A percentile compares a stretch with the other conserved stretches of the same genome.
These are phyloP conservation scores for Caprella mutica DNA, from an alignment of 2,888 invertebrate genomes.

Conservation along the genomic window DNA sequence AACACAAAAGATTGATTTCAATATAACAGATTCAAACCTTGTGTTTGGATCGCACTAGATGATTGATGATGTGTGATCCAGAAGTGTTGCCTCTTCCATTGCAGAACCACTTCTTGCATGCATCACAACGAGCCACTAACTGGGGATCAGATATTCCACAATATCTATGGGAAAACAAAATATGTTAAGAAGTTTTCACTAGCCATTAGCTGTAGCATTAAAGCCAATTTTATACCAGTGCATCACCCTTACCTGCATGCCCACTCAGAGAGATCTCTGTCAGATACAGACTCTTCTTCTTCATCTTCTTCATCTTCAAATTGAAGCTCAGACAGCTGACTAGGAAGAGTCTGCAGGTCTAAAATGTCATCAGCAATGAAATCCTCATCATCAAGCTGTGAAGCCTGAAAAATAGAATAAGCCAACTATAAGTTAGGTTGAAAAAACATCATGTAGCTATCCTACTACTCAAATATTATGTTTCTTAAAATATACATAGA, in stretches of 20 bases:
- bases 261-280: slow-evolving; percentile 71
- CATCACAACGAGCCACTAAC: slow-evolving; percentile 95
- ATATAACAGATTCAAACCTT: slow-evolving; percentile 46
- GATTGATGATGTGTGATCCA: slow-evolving; percentile 97
- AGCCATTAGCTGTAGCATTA: no score
- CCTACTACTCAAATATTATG: no score
- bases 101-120: slow-evolving; percentile 99
- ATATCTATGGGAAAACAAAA: no score
- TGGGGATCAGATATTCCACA: slow-evolving; percentile 97
- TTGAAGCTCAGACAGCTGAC: slow-evolving; percentile 59
- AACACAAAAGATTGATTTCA: neutral
- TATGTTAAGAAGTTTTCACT: no score
- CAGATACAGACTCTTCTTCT: slow-evolving; percentile 38
- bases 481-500: no score
- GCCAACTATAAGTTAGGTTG: no score
- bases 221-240: no score
- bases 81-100: slow-evolving; percentile 97
- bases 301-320: slow-evolving; percentile 94
- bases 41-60: slow-evolving; percentile 96
- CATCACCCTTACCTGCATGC: slow-evolving; percentile 84
- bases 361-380: no score
- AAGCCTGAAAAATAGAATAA: no score
- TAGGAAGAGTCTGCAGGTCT: no score
- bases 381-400: no score
- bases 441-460: no score